phyloP scores from a whole-genome alignment of 1,140 invertebrate species.

The Copidosoma floridanum region DNA sequence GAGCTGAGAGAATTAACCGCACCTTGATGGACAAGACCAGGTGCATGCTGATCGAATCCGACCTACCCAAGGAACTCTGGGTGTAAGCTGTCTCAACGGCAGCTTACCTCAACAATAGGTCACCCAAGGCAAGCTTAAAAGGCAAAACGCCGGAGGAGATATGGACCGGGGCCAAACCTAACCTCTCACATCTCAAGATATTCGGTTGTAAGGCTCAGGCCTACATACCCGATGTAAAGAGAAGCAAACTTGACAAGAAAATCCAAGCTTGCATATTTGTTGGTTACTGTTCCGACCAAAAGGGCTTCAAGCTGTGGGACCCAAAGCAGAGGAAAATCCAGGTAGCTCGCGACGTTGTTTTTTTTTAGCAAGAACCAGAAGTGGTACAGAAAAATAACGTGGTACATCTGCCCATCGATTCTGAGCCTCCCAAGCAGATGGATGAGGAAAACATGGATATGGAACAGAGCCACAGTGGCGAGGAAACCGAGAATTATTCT shows the following conservation, averaged over 20 bases:
- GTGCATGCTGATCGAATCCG: slow-evolving; percentile 33
- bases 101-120: slow-evolving; percentile 31
- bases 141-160: slow-evolving; percentile 37
- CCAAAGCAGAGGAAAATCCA: slow-evolving; percentile 27
- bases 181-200: slow-evolving; percentile 42
- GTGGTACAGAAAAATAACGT: not conserved
- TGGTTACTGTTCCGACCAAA: slow-evolving; percentile 41
- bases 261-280: slow-evolving; percentile 39
- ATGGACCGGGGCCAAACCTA: slow-evolving; percentile 35
- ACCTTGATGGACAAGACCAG: slow-evolving; percentile 37
- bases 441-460: not conserved
- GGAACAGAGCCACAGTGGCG: not conserved
- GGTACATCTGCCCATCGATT: not conserved
- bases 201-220: slow-evolving; percentile 47
- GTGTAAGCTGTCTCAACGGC: slow-evolving; percentile 39
- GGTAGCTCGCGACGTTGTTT: slow-evolving; percentile 39
- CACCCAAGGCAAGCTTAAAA: slow-evolving; percentile 12
- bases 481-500: not conserved
- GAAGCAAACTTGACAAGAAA: slow-evolving; percentile 44
- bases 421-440: slow-evolving; percentile 18
- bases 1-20: slow-evolving; percentile 47
- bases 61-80: slow-evolving; percentile 20
- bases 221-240: slow-evolving; percentile 42
- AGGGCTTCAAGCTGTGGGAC: slow-evolving; percentile 39
- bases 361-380: slow-evolving; percentile 23